Percentiles rank a stretch among this genome's conserved stretches.
Evolutionary conservation across 2,797 vertebrate species (phyloP).

Genomic region (Adelosebastes latens): DNA sequence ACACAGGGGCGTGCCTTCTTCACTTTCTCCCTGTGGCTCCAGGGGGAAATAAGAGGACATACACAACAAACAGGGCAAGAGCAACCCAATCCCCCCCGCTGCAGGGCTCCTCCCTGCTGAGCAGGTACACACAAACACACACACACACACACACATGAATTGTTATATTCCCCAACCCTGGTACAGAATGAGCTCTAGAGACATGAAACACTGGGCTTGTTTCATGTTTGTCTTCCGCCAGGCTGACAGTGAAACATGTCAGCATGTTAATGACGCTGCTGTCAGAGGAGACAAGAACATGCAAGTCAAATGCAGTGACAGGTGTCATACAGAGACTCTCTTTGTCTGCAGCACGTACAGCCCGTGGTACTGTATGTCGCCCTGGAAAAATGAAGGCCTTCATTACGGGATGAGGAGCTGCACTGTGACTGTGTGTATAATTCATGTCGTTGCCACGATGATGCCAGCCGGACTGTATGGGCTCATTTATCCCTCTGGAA

Average conservation of each 20-base stretch:
- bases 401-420: conserved; percentile 41
- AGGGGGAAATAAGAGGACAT: conserved; percentile 47
- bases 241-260: conserved; percentile 41
- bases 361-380: conserved; percentile 36
- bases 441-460: conserved; percentile 18
- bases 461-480: conserved; percentile 35
- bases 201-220: conserved; percentile 3
- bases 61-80: conserved; percentile 15
- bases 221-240: conserved; percentile 16
- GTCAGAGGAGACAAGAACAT: conserved; percentile 47
- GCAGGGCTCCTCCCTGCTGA: conserved; percentile 22
- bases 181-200: neutral
- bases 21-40: conserved; percentile 41
- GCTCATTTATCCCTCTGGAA: conserved; percentile 41
- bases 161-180: neutral
- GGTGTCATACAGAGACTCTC: conserved; percentile 53
- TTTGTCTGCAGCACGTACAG: conserved; percentile 57
- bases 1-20: conserved; percentile 35
- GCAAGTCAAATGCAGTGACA: conserved; percentile 57
- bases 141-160: too few relatives aligned
- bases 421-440: conserved; percentile 38
- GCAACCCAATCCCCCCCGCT: conserved; percentile 35
- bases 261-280: conserved; percentile 48
- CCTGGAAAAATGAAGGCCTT: conserved; percentile 46
- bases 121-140: neutral